Percentiles rank a stretch among this genome's conserved stretches.
These are phyloP conservation scores for Atherinomorus stipes DNA, from an alignment of 2,113 vertebrate species.

Conservation along the genomic window DNA sequence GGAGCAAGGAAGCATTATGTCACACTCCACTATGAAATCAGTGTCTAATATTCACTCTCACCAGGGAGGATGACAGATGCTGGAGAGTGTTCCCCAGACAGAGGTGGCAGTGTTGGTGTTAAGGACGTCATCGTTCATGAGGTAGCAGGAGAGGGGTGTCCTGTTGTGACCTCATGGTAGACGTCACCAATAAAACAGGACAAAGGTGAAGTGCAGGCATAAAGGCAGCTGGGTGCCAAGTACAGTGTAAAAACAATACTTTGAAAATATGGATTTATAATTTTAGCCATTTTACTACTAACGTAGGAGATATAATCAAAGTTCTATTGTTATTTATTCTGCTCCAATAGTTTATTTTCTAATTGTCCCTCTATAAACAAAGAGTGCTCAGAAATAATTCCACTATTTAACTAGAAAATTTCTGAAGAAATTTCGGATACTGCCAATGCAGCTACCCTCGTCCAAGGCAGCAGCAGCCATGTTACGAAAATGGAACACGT, in stretches of 20 bases:
- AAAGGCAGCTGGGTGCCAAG: slow-evolving; percentile 28
- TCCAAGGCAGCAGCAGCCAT: too few relatives aligned
- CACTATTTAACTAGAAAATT: slow-evolving; percentile 51
- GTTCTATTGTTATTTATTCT: slow-evolving; percentile 20
- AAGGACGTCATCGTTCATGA: slow-evolving; percentile 28
- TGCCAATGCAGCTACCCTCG: too few relatives aligned
- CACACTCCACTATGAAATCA: not conserved
- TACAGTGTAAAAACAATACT: slow-evolving; percentile 37
- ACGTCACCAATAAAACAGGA: slow-evolving; percentile 60
- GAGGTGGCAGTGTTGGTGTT: slow-evolving; percentile 37
- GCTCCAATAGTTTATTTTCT: slow-evolving; percentile 35
- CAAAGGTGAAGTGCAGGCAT: slow-evolving; percentile 33
- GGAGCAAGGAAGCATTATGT: slow-evolving; percentile 40
- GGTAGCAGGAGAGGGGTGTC: slow-evolving; percentile 46
- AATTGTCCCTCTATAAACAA: slow-evolving; percentile 37
- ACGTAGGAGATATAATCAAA: slow-evolving; percentile 37
- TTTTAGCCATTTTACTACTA: too few relatives aligned
- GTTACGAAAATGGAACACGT: too few relatives aligned
- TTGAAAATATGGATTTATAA: slow-evolving; percentile 14
- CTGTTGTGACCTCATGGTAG: slow-evolving; percentile 73
- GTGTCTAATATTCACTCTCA: slow-evolving; percentile 52
- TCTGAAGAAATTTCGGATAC: too few relatives aligned
- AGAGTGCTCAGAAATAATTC: slow-evolving; percentile 64
- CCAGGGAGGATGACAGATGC: slow-evolving; percentile 38
- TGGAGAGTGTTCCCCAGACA: slow-evolving; percentile 41